Conservation (phyloP, 2,888 invertebrate species). For the Onthophagus sagittarius region DNA sequence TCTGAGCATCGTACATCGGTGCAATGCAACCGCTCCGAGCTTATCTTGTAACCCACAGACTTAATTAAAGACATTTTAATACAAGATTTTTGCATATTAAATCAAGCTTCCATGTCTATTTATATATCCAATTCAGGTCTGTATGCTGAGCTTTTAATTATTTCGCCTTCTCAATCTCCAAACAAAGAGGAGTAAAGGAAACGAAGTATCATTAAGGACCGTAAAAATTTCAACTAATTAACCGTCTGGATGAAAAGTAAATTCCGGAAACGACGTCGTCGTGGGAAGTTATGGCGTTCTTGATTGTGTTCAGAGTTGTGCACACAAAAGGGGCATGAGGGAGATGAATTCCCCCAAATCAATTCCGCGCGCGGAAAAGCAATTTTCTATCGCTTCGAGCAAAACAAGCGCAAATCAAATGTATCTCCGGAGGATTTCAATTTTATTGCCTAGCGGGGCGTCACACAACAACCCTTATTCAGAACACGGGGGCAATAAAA, state of each 20-base stretch:
- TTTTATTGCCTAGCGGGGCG: slow-evolving; percentile 4
- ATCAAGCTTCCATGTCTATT: too few species aligned
- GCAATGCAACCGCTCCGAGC: too few species aligned
- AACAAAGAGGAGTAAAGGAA: background rate
- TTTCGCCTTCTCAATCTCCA: background rate
- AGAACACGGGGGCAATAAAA: slow-evolving; percentile 6
- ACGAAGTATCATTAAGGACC: background rate
- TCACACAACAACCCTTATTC: slow-evolving; percentile 1
- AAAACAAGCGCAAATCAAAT: slow-evolving; percentile 12
- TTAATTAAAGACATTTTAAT: too few species aligned
- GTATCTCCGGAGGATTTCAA: slow-evolving; percentile 11
- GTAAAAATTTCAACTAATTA: background rate
- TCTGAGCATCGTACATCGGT: background rate
- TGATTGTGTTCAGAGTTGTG: background rate
- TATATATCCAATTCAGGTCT: too few species aligned
- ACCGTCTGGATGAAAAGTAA: background rate
- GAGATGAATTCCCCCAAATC: background rate
- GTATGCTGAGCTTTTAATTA: background rate
- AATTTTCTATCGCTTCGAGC: slow-evolving; percentile 8
- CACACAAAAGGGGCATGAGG: background rate
- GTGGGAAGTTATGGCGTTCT: background rate
- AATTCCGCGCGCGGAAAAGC: background rate
- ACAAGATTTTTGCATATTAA: too few species aligned
- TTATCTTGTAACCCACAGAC: too few species aligned
- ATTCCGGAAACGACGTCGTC: background rate